These are phyloP conservation scores for Parus major DNA, from an alignment of 2,113 vertebrate genomes.

Conservation along the genomic window DNA sequence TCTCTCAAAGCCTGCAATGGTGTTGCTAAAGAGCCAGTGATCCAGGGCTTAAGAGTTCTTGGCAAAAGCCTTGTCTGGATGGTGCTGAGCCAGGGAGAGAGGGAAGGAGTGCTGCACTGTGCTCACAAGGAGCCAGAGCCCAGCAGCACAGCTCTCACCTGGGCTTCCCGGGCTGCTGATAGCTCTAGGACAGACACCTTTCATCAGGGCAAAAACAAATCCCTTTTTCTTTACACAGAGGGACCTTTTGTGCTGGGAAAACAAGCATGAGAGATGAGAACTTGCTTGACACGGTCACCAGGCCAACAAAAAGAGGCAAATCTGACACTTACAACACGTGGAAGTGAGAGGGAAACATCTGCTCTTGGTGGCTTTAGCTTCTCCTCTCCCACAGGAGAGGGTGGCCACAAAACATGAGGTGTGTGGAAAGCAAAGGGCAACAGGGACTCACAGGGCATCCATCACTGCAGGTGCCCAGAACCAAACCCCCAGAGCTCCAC, in stretches of 20 bases:
- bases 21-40: background rate
- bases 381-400: background rate
- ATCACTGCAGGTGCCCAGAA: background rate
- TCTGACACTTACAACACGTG: accelerated
- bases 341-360: background rate
- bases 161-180: background rate
- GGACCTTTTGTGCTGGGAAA: background rate
- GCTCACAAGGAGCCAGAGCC: background rate
- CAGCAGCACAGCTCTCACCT: background rate
- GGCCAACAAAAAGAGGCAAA: background rate
- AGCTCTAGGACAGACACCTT: background rate
- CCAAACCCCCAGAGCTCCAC: accelerated
- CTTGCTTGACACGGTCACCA: background rate
- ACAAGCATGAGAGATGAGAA: background rate
- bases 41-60: background rate
- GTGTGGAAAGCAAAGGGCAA: background rate
- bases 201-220: background rate
- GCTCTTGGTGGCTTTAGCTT: background rate
- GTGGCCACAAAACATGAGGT: background rate
- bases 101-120: background rate
- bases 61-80: background rate
- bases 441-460: too few relatives aligned
- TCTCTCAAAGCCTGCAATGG: background rate
- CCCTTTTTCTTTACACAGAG: background rate
- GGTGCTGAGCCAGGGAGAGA: background rate